Evolutionary conservation across 2,113 vertebrate species (phyloP).

Genomic region (Thunnus thynnus): DNA sequence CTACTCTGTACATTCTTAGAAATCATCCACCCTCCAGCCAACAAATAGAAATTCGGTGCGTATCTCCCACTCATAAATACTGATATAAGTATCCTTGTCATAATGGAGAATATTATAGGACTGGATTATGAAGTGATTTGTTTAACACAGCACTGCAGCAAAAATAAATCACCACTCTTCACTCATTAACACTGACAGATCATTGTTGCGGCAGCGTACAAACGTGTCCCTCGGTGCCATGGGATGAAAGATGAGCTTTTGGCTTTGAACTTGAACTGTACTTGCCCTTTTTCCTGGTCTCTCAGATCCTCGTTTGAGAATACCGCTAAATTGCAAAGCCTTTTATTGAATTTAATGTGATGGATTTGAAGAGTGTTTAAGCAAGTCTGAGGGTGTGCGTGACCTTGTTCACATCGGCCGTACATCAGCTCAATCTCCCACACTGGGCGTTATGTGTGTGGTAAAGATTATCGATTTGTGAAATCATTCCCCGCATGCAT

Average conservation of each 20-base stretch:
- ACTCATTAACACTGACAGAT: constrained; percentile 71
- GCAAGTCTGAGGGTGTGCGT: constrained; percentile 26
- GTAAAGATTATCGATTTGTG: constrained; percentile 64
- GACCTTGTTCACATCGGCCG: constrained; percentile 55
- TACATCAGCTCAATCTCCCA: constrained; percentile 40
- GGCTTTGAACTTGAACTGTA: constrained; percentile 77
- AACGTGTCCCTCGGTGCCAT: constrained; percentile 55
- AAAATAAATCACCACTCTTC: constrained; percentile 69
- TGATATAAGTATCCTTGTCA: constrained; percentile 49
- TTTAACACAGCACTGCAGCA: constrained; percentile 59
- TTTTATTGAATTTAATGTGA: constrained; percentile 63
- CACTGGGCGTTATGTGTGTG: constrained; percentile 5
- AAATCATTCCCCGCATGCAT: constrained; percentile 38
- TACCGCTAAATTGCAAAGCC: constrained; percentile 44
- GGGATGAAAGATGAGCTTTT: constrained; percentile 70
- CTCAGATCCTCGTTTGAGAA: constrained; percentile 60
- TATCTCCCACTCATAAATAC: constrained; percentile 45
- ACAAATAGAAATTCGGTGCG: constrained; percentile 16
- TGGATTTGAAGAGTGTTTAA: constrained; percentile 59
- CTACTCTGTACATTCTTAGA: background rate
- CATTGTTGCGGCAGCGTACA: constrained; percentile 53
- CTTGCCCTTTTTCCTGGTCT: constrained; percentile 48
- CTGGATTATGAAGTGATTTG: constrained; percentile 68
- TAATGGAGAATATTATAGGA: constrained; percentile 56
- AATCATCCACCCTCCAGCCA: constrained; percentile 14